A percentile compares a stretch with the other conserved stretches of the same genome.
Conservation (phyloP, 2,113 vertebrate species). For the Alexandromys fortis region DNA sequence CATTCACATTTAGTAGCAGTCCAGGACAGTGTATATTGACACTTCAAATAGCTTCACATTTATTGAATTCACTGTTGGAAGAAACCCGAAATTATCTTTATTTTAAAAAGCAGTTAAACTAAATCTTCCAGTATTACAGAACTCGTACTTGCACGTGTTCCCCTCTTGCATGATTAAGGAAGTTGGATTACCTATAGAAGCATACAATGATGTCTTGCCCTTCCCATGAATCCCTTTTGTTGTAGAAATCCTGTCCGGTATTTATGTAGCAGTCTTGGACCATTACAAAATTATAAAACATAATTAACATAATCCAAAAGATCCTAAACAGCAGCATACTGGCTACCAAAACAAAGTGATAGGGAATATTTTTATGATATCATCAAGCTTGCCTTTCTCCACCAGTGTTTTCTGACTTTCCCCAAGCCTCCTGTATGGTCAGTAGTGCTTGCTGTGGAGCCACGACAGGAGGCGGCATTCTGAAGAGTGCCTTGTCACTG, state of each 20-base stretch:
- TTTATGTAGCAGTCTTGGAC: neutral
- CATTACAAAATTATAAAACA: constrained; percentile 18
- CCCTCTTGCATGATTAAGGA: constrained; percentile 2
- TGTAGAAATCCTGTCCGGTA: neutral
- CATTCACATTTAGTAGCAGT: constrained; percentile 6
- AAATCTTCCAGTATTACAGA: constrained; percentile 25
- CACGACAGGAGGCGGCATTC: neutral
- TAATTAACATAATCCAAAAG: neutral
- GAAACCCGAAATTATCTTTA: neutral
- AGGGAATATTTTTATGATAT: constrained; percentile 37
- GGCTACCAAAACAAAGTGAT: neutral
- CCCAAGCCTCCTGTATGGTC: neutral
- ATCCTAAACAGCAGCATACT: neutral
- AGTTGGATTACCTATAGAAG: neutral
- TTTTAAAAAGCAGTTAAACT: constrained; percentile 7
- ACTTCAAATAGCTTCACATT: constrained; percentile 25
- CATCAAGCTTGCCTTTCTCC: constrained; percentile 22
- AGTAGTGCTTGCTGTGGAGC: neutral
- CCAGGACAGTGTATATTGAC: neutral
- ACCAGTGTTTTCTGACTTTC: neutral
- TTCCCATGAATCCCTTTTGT: neutral
- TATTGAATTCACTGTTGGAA: constrained; percentile 30
- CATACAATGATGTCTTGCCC: neutral
- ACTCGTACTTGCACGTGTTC: neutral
- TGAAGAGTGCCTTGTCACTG: neutral